Conservation (phyloP, 2,888 invertebrate species). For the Ormyrus rosae region DNA sequence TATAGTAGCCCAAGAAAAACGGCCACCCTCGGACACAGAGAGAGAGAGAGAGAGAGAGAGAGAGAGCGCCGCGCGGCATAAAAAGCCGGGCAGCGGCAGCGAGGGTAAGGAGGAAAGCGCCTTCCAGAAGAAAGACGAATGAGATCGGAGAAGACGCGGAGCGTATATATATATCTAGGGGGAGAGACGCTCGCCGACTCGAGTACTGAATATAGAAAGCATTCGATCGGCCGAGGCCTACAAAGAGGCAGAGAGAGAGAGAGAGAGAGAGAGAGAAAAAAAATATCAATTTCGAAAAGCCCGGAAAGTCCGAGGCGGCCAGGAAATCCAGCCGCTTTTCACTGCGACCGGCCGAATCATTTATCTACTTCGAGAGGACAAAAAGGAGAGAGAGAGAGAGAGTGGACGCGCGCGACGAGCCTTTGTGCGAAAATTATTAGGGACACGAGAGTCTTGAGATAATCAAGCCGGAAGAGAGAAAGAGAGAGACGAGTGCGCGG, state of each 20-base stretch:
- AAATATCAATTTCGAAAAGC: slow-evolving; percentile 64
- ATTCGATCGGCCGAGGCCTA: slow-evolving; percentile 59
- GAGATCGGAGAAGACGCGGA: slow-evolving; percentile 58
- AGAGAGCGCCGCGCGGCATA: slow-evolving; percentile 27
- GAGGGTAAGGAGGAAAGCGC: slow-evolving; percentile 14
- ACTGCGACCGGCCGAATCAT: slow-evolving; percentile 30
- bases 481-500: neutral
- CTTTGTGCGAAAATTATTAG: slow-evolving; percentile 50
- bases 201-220: slow-evolving; percentile 65
- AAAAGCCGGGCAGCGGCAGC: slow-evolving; percentile 23
- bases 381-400: slow-evolving; percentile 33
- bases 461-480: slow-evolving; percentile 37
- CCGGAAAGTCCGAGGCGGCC: slow-evolving; percentile 58
- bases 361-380: slow-evolving; percentile 44
- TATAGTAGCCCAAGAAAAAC: slow-evolving; percentile 27
- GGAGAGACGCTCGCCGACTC: slow-evolving; percentile 55
- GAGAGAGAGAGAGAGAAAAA: slow-evolving; percentile 54
- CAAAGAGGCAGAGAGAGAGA: slow-evolving; percentile 47
- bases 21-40: slow-evolving; percentile 44
- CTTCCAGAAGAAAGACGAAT: slow-evolving; percentile 52
- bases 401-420: slow-evolving; percentile 6
- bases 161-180: slow-evolving; percentile 31
- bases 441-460: slow-evolving; percentile 50
- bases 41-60: no score
- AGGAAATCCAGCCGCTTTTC: slow-evolving; percentile 22